These are phyloP conservation scores for Mizuhopecten yessoensis DNA, from an alignment of 1,140 invertebrate species.

Conservation along the genomic window DNA sequence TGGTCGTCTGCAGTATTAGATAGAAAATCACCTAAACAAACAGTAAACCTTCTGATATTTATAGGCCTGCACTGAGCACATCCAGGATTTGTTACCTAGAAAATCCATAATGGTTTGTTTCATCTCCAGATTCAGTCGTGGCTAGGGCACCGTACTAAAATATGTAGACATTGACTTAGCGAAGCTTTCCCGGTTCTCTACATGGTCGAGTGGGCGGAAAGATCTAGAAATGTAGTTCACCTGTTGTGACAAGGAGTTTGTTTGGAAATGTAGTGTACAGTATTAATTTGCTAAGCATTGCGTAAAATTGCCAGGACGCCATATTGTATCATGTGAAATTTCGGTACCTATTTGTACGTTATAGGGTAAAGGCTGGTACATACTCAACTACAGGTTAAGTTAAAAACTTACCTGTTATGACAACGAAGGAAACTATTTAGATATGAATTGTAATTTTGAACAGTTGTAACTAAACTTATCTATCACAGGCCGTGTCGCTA, in stretches of 20 bases:
- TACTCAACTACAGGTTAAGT: too few species aligned
- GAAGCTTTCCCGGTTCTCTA: neutral
- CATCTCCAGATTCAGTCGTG: neutral
- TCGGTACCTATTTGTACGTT: too few species aligned
- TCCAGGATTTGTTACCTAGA: constrained; percentile 1
- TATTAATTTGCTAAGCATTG: too few species aligned
- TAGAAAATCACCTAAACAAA: constrained; percentile 6
- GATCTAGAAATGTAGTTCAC: neutral
- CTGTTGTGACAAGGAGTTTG: neutral
- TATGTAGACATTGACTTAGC: neutral
- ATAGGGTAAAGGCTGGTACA: too few species aligned
- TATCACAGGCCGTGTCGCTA: too few species aligned
- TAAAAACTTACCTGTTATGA: too few species aligned
- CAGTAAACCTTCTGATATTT: constrained; percentile 15
- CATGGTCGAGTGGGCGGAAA: neutral
- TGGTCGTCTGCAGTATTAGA: neutral
- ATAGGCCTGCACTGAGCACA: neutral
- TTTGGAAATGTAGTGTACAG: too few species aligned
- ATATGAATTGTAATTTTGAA: too few species aligned
- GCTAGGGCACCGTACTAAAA: neutral
- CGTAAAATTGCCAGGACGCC: too few species aligned
- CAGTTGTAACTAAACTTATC: too few species aligned
- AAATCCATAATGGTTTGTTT: constrained; percentile 7
- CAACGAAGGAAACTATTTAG: too few species aligned
- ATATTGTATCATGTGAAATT: too few species aligned